These are phyloP conservation scores for Bilobella aurantiaca DNA, from an alignment of 1,140 invertebrate species.

Conservation along the genomic window DNA sequence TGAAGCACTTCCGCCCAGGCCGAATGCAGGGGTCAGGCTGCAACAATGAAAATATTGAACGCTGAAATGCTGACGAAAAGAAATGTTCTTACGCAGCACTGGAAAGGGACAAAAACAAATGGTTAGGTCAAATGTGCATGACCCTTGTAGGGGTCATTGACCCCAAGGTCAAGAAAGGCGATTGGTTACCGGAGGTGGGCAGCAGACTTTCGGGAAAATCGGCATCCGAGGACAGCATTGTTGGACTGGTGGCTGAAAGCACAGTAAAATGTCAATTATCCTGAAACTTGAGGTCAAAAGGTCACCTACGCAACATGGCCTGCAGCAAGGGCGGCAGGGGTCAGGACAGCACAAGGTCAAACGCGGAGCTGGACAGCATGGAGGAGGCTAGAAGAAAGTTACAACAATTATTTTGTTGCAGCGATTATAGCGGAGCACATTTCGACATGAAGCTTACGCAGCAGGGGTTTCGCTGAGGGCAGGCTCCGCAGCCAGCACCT, in stretches of 20 bases:
- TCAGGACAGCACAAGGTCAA: constrained; percentile 14
- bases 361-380: constrained; percentile 12
- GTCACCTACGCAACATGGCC: neutral
- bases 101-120: too few species aligned
- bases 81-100: constrained; percentile 9
- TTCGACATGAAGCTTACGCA: neutral
- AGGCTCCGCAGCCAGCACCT: neutral
- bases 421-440: neutral
- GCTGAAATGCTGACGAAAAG: neutral
- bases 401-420: neutral
- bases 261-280: neutral
- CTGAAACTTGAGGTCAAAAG: neutral
- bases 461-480: neutral
- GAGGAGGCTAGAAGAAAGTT: neutral
- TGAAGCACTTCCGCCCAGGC: constrained; percentile 17
- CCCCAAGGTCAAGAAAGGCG: too few species aligned
- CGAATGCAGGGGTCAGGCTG: constrained; percentile 19
- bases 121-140: too few species aligned
- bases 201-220: constrained; percentile 23
- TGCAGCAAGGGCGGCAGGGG: constrained; percentile 16
- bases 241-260: constrained; percentile 1
- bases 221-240: constrained; percentile 15
- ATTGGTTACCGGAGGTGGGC: constrained; percentile 23
- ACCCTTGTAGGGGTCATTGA: too few species aligned
- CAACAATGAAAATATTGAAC: neutral